These are phyloP conservation scores for Drosophila niveifrons DNA, from an alignment of 2,888 invertebrate species.

Conservation along the genomic window DNA sequence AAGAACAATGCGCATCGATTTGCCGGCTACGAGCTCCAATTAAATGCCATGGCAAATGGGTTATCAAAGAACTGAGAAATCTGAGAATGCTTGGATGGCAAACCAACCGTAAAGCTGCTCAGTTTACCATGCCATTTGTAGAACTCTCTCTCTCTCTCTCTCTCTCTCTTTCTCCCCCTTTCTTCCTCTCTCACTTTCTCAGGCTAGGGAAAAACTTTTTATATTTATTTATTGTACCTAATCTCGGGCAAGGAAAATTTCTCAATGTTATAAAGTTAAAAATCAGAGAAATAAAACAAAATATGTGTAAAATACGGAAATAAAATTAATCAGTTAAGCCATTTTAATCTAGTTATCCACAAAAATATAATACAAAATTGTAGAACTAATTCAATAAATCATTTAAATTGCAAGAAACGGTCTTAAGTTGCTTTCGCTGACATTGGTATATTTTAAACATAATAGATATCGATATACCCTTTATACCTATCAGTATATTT, in stretches of 20 bases:
- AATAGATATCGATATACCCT: no score
- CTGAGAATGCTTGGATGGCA: constrained; percentile 19
- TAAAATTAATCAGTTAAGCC: no score
- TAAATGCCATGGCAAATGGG: constrained; percentile 55
- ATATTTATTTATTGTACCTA: constrained; percentile 1
- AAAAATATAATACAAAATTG: no score
- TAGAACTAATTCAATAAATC: no score
- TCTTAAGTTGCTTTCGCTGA: no score
- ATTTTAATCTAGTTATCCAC: no score
- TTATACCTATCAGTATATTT: no score
- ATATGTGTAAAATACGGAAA: no score
- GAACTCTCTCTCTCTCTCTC: background rate
- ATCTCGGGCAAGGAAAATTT: background rate
- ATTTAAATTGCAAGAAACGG: no score
- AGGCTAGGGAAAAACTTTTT: background rate
- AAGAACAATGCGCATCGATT: constrained; percentile 56
- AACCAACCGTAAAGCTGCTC: constrained; percentile 33
- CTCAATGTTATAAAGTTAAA: background rate
- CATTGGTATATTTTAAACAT: no score
- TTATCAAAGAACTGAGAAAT: constrained; percentile 42
- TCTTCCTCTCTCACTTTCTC: background rate
- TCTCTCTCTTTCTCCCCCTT: background rate
- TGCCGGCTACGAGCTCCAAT: constrained; percentile 52
- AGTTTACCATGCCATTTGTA: constrained; percentile 26
- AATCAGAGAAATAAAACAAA: no score